phyloP scores from a whole-genome alignment of 2,113 vertebrate species.

The Corythaixoides concolor region DNA sequence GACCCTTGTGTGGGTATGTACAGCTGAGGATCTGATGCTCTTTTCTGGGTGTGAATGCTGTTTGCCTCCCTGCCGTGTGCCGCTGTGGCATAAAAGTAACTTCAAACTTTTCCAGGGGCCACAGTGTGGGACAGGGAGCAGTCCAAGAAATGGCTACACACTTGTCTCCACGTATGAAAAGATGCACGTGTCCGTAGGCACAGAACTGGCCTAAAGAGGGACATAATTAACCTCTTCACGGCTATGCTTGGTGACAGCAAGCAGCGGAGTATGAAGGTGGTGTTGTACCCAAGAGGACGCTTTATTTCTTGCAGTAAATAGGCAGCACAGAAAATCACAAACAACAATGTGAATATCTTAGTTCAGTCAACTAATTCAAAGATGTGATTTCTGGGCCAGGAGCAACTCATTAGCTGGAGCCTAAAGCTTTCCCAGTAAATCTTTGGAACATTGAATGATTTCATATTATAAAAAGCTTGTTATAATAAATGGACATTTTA shows the following conservation, averaged over 20 bases:
- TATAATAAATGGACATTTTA: neutral
- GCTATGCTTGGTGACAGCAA: neutral
- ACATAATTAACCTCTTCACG: neutral
- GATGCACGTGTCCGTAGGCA: neutral
- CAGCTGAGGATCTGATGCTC: neutral
- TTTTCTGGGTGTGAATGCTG: neutral
- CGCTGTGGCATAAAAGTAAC: neutral
- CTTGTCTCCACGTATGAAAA: neutral
- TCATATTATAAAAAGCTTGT: neutral
- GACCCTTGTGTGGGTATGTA: rapidly evolving
- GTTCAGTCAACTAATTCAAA: neutral
- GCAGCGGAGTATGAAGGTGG: neutral
- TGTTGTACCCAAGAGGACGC: neutral
- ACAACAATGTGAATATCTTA: neutral
- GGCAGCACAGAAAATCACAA: neutral
- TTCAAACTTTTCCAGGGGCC: neutral
- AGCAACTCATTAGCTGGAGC: neutral
- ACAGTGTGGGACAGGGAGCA: neutral
- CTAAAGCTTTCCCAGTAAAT: neutral
- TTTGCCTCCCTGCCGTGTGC: neutral
- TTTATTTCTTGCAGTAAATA: neutral
- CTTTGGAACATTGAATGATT: neutral
- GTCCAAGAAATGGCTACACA: neutral
- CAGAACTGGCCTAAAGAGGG: neutral
- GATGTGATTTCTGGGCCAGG: neutral